phyloP scores from a whole-genome alignment of 2,888 invertebrate genomes.

The Sarcophaga subvicina region DNA sequence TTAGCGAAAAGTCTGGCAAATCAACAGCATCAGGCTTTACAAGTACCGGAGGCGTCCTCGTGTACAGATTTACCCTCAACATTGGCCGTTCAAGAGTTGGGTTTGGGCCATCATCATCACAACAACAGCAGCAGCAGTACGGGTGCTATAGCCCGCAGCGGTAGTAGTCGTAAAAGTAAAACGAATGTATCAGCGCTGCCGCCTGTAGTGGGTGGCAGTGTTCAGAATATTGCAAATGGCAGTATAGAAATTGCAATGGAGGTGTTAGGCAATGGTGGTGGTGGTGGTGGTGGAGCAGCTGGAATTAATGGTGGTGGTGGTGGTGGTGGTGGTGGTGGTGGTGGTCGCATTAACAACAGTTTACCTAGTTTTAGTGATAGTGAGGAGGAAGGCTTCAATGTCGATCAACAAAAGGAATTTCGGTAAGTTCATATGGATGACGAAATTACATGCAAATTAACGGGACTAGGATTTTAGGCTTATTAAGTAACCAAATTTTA shows the following conservation, averaged over 20 bases:
- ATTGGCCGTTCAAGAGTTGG: conserved; percentile 2
- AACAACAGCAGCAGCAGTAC: conserved; percentile 45
- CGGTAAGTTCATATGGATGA: conserved; percentile 53
- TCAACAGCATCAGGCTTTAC: conserved; percentile 64
- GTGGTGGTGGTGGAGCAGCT: conserved; percentile 29
- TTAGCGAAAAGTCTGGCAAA: conserved; percentile 50
- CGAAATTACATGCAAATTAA: too few relatives aligned
- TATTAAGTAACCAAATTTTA: too few relatives aligned
- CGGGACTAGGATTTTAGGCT: too few relatives aligned
- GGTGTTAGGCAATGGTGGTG: conserved; percentile 55
- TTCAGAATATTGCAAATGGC: conserved; percentile 59
- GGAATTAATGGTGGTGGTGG: conserved; percentile 68
- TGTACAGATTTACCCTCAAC: conserved; percentile 60
- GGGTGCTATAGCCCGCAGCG: conserved; percentile 59
- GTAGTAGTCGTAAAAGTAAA: conserved; percentile 45
- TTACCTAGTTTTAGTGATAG: conserved; percentile 65
- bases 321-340: conserved; percentile 70
- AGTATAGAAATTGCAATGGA: conserved; percentile 63
- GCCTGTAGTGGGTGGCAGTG: conserved; percentile 48
- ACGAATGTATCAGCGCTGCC: neutral
- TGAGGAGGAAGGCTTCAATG: conserved; percentile 66
- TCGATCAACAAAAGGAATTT: conserved; percentile 71
- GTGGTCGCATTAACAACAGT: conserved; percentile 45
- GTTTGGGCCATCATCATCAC: conserved; percentile 5
- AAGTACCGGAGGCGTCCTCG: conserved; percentile 59